Evolutionary conservation across 2,888 invertebrate genomes (phyloP), one percentile per base, ranked within the genome.

Genomic region (Isotomurus palustris): DNA sequence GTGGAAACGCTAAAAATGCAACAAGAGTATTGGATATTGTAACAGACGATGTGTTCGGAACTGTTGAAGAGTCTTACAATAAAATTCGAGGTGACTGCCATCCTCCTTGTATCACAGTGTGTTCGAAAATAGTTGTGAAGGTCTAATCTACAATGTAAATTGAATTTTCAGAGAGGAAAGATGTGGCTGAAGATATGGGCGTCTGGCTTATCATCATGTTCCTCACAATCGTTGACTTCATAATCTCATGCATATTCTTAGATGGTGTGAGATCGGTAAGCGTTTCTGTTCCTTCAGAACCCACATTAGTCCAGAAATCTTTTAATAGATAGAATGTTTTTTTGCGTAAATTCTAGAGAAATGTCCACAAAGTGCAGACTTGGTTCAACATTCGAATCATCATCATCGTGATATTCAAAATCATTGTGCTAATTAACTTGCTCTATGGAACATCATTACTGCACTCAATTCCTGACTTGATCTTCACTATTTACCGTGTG

Each of bases 101-200:
- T n/a, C n/a, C n/a, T n/a, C n/a, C n/a, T n/a, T n/a, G n/a, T n/a
- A n/a, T n/a, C n/a, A n/a, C n/a, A n/a, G n/a, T n/a, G n/a, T n/a
- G n/a, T n/a, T n/a, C n/a, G n/a, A n/a, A n/a, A n/a, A n/a, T n/a
- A n/a, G n/a, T n/a, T n/a, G n/a, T n/a, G n/a, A n/a, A n/a, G n/a
- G n/a, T n/a, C n/a, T n/a, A n/a, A n/a, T n/a, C n/a, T n/a, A n/a
- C n/a, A n/a, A n/a, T n/a, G n/a, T n/a, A n/a, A n/a, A n/a, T n/a
- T n/a, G n/a, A n/a, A n/a, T 14, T 36, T 27, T 17, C 21, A 56
- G 58, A 52, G 25, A 43, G 24, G 14, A 58, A 60, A 24, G 53
- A 64, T 19, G 49, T 64, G 2, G 64, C 64, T 1, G 61, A 61
- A 44, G 64, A 64, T 35, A 59, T 64, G 64, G 64, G 64, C 4